Percentiles rank a stretch among this genome's conserved stretches.
phyloP scores from a whole-genome alignment of 2,888 invertebrate genomes.

The Xestia sexstrigata region DNA sequence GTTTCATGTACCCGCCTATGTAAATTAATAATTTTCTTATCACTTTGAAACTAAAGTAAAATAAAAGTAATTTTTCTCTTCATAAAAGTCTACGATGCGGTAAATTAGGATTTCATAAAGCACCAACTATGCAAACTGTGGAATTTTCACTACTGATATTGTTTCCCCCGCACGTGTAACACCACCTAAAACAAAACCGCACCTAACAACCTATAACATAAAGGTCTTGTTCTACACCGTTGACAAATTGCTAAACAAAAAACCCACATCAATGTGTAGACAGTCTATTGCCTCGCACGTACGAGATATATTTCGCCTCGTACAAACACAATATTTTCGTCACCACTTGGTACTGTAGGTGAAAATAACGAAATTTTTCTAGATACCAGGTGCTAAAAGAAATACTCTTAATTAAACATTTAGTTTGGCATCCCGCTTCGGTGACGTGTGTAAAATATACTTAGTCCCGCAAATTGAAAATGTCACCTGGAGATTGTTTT shows the following conservation, averaged over 20 bases:
- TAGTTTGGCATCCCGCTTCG: slow-evolving; percentile 29
- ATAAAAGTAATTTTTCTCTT: not conserved
- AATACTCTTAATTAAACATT: slow-evolving; percentile 50
- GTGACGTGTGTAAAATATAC: slow-evolving; percentile 27
- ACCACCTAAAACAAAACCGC: too few relatives aligned
- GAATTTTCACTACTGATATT: not conserved
- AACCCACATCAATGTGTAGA: slow-evolving; percentile 23
- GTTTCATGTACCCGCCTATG: not conserved
- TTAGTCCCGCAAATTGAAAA: slow-evolving; percentile 5
- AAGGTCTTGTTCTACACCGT: not conserved
- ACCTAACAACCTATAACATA: not conserved
- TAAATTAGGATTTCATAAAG: not conserved
- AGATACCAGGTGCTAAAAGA: slow-evolving; percentile 43
- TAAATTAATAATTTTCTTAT: not conserved
- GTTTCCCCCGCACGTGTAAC: not conserved
- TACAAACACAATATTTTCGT: slow-evolving; percentile 34
- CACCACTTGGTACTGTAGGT: not conserved
- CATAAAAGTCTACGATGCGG: not conserved
- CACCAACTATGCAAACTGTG: too few relatives aligned
- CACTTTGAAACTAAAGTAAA: not conserved
- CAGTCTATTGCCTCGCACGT: not conserved
- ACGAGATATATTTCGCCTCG: slow-evolving; percentile 30
- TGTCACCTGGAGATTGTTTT: not conserved
- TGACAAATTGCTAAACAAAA: slow-evolving; percentile 18
- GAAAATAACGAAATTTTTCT: slow-evolving; percentile 32